Percentiles rank a stretch among this genome's conserved stretches.
Evolutionary conservation across 2,797 vertebrate genomes (phyloP).

Genomic region (Tamandua tetradactyla): DNA sequence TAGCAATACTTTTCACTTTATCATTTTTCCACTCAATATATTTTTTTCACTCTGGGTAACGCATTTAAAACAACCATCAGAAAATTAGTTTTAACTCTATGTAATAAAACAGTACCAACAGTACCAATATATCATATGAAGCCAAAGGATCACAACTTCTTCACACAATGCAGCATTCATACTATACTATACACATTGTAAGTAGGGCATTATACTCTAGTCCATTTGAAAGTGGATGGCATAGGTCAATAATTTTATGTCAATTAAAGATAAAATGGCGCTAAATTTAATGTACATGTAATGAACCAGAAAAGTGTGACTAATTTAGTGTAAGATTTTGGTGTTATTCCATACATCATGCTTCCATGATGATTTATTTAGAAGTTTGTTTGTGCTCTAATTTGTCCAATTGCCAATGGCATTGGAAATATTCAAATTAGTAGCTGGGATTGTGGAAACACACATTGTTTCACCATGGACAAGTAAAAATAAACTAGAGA

Average conservation of each 20-base stretch:
- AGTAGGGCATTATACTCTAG: constrained; percentile 64
- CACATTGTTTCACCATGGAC: constrained; percentile 35
- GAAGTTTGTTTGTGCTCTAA: constrained; percentile 72
- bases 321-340: constrained; percentile 47
- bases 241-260: constrained; percentile 34
- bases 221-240: constrained; percentile 46
- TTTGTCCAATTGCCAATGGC: constrained; percentile 64
- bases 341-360: constrained; percentile 59
- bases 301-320: constrained; percentile 70
- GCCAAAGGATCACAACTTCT: not conserved
- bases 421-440: constrained; percentile 55
- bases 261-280: constrained; percentile 54
- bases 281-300: constrained; percentile 66
- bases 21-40: constrained; percentile 60
- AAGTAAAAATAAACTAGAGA: not conserved
- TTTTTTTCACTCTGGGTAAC: constrained; percentile 61
- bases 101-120: constrained; percentile 26
- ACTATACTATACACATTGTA: not conserved
- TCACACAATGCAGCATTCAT: constrained; percentile 39
- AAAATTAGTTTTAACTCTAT: constrained; percentile 43
- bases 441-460: constrained; percentile 63
- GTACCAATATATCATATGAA: not conserved
- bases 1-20: constrained; percentile 75
- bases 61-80: constrained; percentile 63
- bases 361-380: constrained; percentile 69